phyloP scores from a whole-genome alignment of 2,113 vertebrate species.

The Hippoglossus stenolepis region DNA sequence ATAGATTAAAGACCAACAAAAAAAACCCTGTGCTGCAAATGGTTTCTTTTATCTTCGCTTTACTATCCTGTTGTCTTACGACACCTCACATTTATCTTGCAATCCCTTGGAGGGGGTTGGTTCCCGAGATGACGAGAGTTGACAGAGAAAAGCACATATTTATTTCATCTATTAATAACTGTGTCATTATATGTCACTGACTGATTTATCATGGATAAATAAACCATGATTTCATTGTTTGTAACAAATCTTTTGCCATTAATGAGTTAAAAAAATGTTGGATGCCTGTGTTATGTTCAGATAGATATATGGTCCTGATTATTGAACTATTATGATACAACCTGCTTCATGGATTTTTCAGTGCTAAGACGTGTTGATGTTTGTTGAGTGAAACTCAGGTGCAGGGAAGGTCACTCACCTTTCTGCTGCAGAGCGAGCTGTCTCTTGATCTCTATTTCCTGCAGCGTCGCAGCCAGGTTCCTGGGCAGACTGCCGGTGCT shows the following conservation, averaged over 20 bases:
- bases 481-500: constrained; percentile 89
- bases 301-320: background rate
- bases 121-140: background rate
- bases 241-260: background rate
- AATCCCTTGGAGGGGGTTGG: background rate
- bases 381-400: background rate
- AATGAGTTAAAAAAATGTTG: background rate
- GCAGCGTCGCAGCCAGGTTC: constrained; percentile 91
- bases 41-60: background rate
- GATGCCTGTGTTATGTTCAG: background rate
- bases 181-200: background rate
- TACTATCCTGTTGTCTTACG: background rate
- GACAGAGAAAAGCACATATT: background rate
- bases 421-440: constrained; percentile 96
- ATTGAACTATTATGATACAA: no score
- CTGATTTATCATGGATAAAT: background rate
- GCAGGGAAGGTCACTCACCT: constrained; percentile 80
- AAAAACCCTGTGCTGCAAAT: background rate
- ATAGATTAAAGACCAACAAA: background rate
- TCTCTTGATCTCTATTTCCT: constrained; percentile 95
- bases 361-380: background rate
- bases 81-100: background rate
- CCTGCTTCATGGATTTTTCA: background rate
- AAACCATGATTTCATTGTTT: background rate
- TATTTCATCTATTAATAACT: background rate